Base-by-base conservation (phyloP, 1,140 invertebrate genomes). In the Uloborus diversus region DNA sequence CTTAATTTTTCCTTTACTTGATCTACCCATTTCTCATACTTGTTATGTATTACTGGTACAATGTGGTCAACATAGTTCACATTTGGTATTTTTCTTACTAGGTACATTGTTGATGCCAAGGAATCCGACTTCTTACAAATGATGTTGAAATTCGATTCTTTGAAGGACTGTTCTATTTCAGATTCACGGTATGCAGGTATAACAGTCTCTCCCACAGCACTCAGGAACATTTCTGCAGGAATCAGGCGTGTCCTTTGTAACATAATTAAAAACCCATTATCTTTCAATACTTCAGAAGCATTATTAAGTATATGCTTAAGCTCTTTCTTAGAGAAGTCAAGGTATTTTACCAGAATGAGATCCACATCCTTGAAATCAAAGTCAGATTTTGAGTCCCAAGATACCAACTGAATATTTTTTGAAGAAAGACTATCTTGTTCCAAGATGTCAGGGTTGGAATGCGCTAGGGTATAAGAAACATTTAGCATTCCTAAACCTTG, bases 261-360 rank as follows among this genome's bases (percentile, higher is more conserved):
- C 7, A 94, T 86, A 47, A 97, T 86, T 1, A 95, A 80, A 84
- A 96, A 93, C 20, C 95, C 94, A 53, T 90, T 90, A 0, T 90
- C 85, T 81, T 90, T 91, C 2, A 96, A 84, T 28, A 92, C 89
- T n/a, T 86, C 86, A 27, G 56, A 25, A 3, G 75, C 71, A 25
- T 85, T 85, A 59, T 84, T 51, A 5, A 90, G 80, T 20, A 84
- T 83, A 25, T 82, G 71, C 9, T 70, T 66, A 28, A 88, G 83
- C 69, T 88, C 83, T 33, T 83, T 42, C 49, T 88, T 85, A 49
- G 83, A 84, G 81, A 84, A 85, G 20, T 35, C 64, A 42, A 86
- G 65, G 79, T 87, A 85, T 57, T 84, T 85, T 13, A 84, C 83
- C 27, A 88, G 80, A 14, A 87, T 79, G 0, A 88, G 79, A 73